These are phyloP conservation scores for Melozone crissalis DNA, from an alignment of 2,113 vertebrate species.

Conservation along the genomic window DNA sequence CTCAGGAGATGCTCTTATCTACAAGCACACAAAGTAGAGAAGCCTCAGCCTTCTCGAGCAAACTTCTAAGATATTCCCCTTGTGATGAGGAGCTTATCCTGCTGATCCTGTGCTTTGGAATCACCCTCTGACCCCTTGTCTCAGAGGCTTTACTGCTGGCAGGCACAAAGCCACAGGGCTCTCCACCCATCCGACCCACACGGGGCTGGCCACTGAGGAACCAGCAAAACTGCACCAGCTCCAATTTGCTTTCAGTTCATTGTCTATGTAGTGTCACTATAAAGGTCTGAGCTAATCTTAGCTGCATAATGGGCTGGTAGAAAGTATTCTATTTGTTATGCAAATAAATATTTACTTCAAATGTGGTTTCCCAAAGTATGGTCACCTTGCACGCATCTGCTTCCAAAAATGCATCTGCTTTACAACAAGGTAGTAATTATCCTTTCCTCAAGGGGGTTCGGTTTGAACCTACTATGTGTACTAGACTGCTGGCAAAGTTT, in stretches of 20 bases:
- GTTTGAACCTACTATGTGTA: constrained; percentile 77
- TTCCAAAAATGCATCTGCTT: constrained; percentile 76
- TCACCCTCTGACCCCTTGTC: neutral
- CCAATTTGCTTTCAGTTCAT: constrained; percentile 70
- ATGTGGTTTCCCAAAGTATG: constrained; percentile 78
- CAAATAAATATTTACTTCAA: constrained; percentile 80
- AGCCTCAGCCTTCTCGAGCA: neutral
- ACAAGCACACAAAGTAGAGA: neutral
- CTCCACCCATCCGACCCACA: neutral
- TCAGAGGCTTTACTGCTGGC: neutral
- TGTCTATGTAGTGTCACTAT: constrained; percentile 71
- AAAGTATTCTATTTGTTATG: constrained; percentile 78
- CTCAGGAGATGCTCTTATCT: neutral
- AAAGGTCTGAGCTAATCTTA: constrained; percentile 78
- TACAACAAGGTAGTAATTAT: constrained; percentile 84
- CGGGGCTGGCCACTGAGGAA: constrained; percentile 7
- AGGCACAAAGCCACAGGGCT: neutral
- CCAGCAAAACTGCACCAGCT: constrained; percentile 52
- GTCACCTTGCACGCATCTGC: constrained; percentile 80
- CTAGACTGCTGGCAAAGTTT: constrained; percentile 72
- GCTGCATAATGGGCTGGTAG: constrained; percentile 73
- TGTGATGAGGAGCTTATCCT: neutral
- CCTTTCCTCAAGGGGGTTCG: constrained; percentile 72
- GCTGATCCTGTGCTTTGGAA: neutral
- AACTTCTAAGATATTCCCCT: neutral